These are phyloP conservation scores for Galerucella pusilla DNA, from an alignment of 2,888 invertebrate species.

Conservation along the genomic window DNA sequence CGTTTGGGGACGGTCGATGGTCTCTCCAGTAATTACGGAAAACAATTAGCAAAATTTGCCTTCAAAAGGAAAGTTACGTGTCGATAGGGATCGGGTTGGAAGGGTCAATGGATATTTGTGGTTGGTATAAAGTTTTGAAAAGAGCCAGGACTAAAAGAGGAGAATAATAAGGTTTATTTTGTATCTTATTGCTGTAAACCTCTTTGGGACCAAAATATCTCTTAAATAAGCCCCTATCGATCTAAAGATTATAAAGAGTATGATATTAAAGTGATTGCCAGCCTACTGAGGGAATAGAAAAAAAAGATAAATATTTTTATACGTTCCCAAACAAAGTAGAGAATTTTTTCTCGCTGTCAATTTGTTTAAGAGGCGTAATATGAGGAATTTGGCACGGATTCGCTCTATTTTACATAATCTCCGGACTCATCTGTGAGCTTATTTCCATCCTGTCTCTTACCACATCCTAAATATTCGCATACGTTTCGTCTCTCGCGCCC, in stretches of 20 bases:
- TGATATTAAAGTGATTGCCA: no score
- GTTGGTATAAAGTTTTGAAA: background rate
- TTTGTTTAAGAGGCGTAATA: conserved; percentile 37
- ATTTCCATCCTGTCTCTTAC: conserved; percentile 35
- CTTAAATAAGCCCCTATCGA: no score
- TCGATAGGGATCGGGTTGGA: conserved; percentile 15
- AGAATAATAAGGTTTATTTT: no score
- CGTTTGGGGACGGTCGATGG: conserved; percentile 10
- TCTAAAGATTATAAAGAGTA: no score
- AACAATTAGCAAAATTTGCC: conserved; percentile 28
- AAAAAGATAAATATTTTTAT: no score
- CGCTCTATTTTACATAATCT: conserved; percentile 43
- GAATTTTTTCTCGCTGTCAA: conserved; percentile 36
- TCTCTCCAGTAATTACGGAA: conserved; percentile 22
- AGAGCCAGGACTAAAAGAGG: no score
- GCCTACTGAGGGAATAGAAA: no score
- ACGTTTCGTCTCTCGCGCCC: background rate
- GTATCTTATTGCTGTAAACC: no score
- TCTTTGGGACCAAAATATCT: no score
- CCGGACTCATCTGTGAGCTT: conserved; percentile 35
- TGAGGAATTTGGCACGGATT: conserved; percentile 41
- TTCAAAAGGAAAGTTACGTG: conserved; percentile 24
- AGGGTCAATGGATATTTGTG: conserved; percentile 12
- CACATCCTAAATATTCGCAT: conserved; percentile 30
- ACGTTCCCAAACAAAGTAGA: conserved; percentile 10